Percentiles rank a stretch among this genome's conserved stretches.
phyloP scores from a whole-genome alignment of 2,797 vertebrate species.

The Pyrocephalus nanus region DNA sequence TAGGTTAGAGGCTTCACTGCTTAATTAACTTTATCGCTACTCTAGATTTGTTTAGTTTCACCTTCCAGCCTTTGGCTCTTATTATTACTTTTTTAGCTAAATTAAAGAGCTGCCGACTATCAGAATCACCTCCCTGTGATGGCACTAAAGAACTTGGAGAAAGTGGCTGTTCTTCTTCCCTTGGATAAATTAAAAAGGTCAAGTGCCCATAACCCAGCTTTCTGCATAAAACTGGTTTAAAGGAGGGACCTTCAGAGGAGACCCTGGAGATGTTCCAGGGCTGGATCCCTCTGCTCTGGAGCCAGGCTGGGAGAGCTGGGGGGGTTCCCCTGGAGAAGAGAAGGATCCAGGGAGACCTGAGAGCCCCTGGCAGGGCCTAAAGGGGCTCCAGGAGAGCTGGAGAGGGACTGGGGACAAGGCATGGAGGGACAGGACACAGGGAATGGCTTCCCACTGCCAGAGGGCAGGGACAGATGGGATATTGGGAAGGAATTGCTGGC shows the following conservation, averaged over 20 bases:
- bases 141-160: not conserved
- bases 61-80: constrained; percentile 24
- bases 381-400: not conserved
- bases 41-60: constrained; percentile 24
- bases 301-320: not conserved
- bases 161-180: not conserved
- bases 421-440: not conserved
- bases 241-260: not conserved
- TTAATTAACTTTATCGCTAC: constrained; percentile 40
- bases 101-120: not conserved
- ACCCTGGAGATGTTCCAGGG: not conserved
- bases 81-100: not conserved
- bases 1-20: not conserved
- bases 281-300: not conserved
- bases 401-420: not conserved
- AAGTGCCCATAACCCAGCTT: not conserved
- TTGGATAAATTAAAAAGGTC: not conserved
- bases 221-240: not conserved
- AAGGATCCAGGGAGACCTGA: not conserved
- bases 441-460: not conserved
- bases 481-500: not conserved
- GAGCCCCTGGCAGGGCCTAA: not conserved
- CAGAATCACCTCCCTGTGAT: not conserved
- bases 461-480: not conserved
- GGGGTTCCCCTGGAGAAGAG: not conserved